Percentiles rank a stretch among this genome's conserved stretches.
Conservation (phyloP, 2,113 vertebrate species). For the Eulemur rufifrons region DNA sequence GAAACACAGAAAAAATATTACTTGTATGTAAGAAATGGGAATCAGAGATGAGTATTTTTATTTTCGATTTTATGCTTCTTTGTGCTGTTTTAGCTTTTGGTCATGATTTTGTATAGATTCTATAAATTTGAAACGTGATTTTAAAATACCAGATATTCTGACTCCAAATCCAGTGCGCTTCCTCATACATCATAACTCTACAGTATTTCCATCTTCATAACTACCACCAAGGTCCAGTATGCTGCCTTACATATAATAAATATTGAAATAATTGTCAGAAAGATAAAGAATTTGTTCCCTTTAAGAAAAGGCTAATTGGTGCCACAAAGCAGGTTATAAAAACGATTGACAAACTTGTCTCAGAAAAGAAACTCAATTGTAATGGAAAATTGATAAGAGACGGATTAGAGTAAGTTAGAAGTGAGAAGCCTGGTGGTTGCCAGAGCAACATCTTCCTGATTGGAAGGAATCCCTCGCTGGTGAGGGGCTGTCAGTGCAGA, state of each 20-base stretch:
- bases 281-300: slow-evolving; percentile 7
- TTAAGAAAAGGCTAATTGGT: slow-evolving; percentile 45
- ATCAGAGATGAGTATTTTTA: slow-evolving; percentile 32
- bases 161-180: slow-evolving; percentile 21
- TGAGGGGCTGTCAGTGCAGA: not conserved
- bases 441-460: slow-evolving; percentile 56
- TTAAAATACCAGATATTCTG: slow-evolving; percentile 7
- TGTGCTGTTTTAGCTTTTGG: not conserved
- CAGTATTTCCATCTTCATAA: not conserved
- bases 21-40: not conserved
- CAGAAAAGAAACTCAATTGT: slow-evolving; percentile 44
- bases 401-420: slow-evolving; percentile 59
- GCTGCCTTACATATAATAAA: slow-evolving; percentile 7
- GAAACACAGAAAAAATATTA: slow-evolving; percentile 18
- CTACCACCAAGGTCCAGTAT: not conserved
- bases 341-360: slow-evolving; percentile 47
- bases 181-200: not conserved
- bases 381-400: slow-evolving; percentile 62
- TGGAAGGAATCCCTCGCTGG: slow-evolving; percentile 36
- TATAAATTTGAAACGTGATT: slow-evolving; percentile 24
- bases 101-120: not conserved
- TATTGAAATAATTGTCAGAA: slow-evolving; percentile 18
- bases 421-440: slow-evolving; percentile 54
- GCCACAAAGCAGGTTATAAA: slow-evolving; percentile 47
- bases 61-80: slow-evolving; percentile 33